Conservation (phyloP, 2,797 vertebrate genomes). For the Phalloptychus januarius region DNA sequence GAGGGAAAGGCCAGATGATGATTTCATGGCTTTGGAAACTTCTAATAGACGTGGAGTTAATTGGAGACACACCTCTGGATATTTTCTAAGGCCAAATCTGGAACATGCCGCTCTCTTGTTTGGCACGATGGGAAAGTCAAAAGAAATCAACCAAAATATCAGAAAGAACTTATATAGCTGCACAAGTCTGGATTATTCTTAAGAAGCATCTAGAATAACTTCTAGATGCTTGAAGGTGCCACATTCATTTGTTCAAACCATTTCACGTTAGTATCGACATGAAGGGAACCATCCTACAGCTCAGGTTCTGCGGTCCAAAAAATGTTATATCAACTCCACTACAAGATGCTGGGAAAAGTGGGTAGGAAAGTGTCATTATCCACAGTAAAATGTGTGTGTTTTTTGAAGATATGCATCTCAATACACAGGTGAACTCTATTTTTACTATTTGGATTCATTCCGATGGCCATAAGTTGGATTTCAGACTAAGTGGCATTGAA, state of each 20-base stretch:
- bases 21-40: no score
- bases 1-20: no score
- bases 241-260: background rate
- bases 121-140: background rate
- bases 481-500: background rate
- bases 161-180: background rate
- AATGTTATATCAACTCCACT: background rate
- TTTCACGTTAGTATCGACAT: no score
- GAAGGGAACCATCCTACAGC: no score
- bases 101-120: no score
- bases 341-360: background rate
- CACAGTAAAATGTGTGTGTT: background rate
- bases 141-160: background rate
- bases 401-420: background rate
- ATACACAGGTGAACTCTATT: background rate
- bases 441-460: background rate
- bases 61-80: no score
- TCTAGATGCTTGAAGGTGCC: background rate
- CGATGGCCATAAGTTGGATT: background rate
- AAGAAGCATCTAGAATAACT: no score
- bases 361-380: background rate
- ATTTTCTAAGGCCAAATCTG: no score
- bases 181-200: background rate
- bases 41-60: no score
- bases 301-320: background rate